Percentiles rank a stretch among this genome's conserved stretches.
Conservation (phyloP, 2,113 vertebrate species). For the Elanus axillaris region DNA sequence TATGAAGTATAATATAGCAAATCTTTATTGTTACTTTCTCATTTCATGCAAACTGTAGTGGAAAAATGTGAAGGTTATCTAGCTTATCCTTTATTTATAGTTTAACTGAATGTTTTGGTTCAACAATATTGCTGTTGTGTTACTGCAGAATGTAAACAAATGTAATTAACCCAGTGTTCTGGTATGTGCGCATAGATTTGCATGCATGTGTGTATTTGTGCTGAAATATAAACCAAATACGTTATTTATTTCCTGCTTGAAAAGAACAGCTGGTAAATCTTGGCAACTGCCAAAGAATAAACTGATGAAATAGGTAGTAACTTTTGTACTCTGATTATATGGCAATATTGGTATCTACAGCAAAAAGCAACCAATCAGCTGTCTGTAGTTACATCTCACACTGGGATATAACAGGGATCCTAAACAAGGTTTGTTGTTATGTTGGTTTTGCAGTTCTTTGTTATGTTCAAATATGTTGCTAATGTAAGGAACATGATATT, state of each 20-base stretch:
- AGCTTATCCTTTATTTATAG: neutral
- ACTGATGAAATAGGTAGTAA: neutral
- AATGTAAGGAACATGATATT: neutral
- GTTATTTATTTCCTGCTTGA: neutral
- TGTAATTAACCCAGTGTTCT: neutral
- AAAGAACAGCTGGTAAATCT: constrained; percentile 18
- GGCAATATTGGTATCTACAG: neutral
- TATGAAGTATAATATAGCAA: neutral
- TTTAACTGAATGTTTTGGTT: neutral
- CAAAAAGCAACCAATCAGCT: neutral
- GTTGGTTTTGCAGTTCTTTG: neutral
- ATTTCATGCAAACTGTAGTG: neutral
- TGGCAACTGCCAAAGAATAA: neutral
- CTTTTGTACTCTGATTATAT: neutral
- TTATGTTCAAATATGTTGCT: neutral
- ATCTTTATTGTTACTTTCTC: neutral
- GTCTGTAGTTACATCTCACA: neutral
- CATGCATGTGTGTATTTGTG: neutral
- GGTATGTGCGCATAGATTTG: neutral
- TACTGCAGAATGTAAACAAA: neutral
- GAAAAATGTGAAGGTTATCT: neutral
- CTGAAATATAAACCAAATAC: neutral
- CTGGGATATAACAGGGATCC: neutral
- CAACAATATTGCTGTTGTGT: neutral
- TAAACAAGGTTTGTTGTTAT: neutral